Evolutionary conservation across 2,113 vertebrate species (phyloP).

Genomic region (Aegithalos caudatus): DNA sequence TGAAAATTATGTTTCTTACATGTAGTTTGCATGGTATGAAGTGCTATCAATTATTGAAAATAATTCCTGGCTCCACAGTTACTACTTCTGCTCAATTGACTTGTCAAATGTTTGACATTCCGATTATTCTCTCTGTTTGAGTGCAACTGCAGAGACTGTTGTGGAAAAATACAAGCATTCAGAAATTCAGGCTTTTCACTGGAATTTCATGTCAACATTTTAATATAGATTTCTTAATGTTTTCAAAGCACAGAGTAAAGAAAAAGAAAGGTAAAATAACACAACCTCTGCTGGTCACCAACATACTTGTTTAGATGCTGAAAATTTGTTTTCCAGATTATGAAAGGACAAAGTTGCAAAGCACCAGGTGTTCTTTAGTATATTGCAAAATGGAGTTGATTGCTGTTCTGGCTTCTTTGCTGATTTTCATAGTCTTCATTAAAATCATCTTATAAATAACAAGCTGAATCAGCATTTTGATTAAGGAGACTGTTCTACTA

Average conservation of each 20-base stretch:
- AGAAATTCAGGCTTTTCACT: not conserved
- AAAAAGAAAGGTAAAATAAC: not conserved
- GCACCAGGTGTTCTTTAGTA: not conserved
- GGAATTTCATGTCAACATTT: not conserved
- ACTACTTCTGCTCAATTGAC: not conserved
- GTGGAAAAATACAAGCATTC: not conserved
- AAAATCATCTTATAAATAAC: conserved; percentile 8
- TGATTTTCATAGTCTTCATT: conserved; percentile 36
- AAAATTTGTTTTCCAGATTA: not conserved
- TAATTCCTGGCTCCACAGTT: not conserved
- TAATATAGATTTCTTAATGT: not conserved
- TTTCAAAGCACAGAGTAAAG: not conserved
- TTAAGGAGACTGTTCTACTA: conserved; percentile 54
- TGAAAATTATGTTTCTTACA: not conserved
- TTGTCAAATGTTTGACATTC: conserved; percentile 29
- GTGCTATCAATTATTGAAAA: not conserved
- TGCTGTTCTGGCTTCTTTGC: conserved; percentile 25
- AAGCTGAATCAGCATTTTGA: conserved; percentile 39
- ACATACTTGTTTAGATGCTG: not conserved
- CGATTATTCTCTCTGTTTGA: not conserved
- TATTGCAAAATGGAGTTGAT: not conserved
- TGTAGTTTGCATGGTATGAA: not conserved
- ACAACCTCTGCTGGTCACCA: not conserved
- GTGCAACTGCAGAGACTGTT: not conserved
- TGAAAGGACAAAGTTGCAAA: not conserved